phyloP scores from a whole-genome alignment of 1,140 invertebrate species.

The Harlomillsia oculata region DNA sequence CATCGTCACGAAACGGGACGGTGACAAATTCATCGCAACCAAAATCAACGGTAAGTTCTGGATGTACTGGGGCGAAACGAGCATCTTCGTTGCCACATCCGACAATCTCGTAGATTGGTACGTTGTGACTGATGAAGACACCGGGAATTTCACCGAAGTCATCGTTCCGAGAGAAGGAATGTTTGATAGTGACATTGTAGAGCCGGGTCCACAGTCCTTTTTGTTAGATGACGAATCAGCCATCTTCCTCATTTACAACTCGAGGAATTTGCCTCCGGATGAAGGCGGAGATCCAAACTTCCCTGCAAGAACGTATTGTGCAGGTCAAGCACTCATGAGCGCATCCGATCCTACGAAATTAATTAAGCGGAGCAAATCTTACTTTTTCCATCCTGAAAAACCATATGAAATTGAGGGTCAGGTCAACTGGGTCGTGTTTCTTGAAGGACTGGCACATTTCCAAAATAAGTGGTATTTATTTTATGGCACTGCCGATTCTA shows the following conservation, averaged over 20 bases:
- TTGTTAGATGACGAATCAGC: constrained; percentile 19
- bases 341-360: not conserved
- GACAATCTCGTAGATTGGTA: constrained; percentile 25
- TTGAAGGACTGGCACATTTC: constrained; percentile 28
- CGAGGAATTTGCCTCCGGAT: constrained; percentile 2
- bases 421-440: constrained; percentile 30
- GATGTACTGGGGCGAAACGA: constrained; percentile 32
- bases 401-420: constrained; percentile 28
- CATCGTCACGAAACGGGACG: constrained; percentile 13
- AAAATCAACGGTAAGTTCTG: constrained; percentile 28
- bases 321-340: constrained; percentile 23
- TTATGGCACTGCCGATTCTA: constrained; percentile 32
- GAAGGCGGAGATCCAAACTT: constrained; percentile 19
- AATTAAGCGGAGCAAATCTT: constrained; percentile 8
- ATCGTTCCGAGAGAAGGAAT: constrained; percentile 21
- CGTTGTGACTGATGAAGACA: constrained; percentile 2
- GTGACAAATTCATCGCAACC: constrained; percentile 14
- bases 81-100: constrained; percentile 19
- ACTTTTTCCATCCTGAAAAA: constrained; percentile 31
- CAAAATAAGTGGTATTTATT: constrained; percentile 22
- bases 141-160: not conserved
- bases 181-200: constrained; percentile 30
- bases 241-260: constrained; percentile 30
- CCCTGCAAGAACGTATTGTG: constrained; percentile 25
- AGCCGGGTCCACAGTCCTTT: constrained; percentile 32